Base-by-base conservation (phyloP, 2,113 vertebrate genomes). In the Rousettus leschenaultii region DNA sequence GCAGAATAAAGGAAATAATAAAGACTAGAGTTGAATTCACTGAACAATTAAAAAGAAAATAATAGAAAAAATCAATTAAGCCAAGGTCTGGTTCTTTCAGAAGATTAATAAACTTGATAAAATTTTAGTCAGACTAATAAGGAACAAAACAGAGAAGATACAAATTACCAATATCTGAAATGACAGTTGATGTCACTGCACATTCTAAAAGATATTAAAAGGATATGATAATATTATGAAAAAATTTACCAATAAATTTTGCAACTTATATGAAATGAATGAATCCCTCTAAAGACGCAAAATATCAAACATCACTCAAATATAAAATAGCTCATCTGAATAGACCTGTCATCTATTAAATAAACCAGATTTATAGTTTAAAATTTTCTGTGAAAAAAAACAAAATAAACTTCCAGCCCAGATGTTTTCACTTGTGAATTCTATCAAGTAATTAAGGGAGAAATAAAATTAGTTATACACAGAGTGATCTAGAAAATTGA, bases 391-490 rank as follows among this genome's bases (percentile, higher is more conserved):
- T 16, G 66, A 85, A 45, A 12, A n/a, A 40, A 33, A 74, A 74
- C 85, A 55, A 9, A 40, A 33, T 78, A 65, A 51, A 51, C 53
- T 45, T 45, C 21, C 71, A 38, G 3, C 30, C 24, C 43, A 85
- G 30, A 63, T 91, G 6, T 68, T 91, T 83, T 93, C 12, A 80
- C 38, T 85, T 87, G 7, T 86, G 68, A 94, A 80, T 85, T 74
- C 43, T 75, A 74, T 21, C 35, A 91, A 85, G 43, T 70, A 88
- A 86, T 87, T 83, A 74, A 68, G 45, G 51, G 74, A 73, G 48
- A 95, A 85, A 40, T 95, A 40, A 85, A 95, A 94, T 85, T 24
- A 55, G 33, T 95, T 93, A 63, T 71, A 95, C 57, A 71, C 65
- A 86, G 79, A 89, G 48, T 51, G 40, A 35, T 61, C n/a, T 75